These are phyloP conservation scores for Sminthurides bifidus DNA, from an alignment of 1,140 invertebrate species.

Conservation along the genomic window DNA sequence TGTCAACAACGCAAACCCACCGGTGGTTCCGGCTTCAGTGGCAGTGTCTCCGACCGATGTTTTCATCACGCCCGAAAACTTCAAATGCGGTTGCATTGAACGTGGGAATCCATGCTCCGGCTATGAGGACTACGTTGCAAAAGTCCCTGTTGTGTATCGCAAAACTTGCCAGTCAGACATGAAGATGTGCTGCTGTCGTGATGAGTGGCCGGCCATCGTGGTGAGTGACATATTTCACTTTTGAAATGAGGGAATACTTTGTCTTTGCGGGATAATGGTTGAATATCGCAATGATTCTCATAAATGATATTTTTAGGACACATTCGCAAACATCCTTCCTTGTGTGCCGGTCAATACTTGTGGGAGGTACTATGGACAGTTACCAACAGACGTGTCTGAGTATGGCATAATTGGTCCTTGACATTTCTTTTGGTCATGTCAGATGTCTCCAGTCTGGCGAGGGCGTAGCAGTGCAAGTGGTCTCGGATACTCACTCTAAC, in stretches of 20 bases:
- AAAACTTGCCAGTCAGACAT: not conserved
- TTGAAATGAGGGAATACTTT: not conserved
- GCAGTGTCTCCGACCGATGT: not conserved
- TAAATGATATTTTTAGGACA: slow-evolving; percentile 18
- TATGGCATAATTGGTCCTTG: slow-evolving; percentile 26
- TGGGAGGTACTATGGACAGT: slow-evolving; percentile 15
- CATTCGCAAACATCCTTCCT: slow-evolving; percentile 3
- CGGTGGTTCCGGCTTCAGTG: not conserved
- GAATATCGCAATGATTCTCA: not conserved
- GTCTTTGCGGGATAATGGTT: not conserved
- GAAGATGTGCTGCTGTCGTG: not conserved
- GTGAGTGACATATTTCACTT: slow-evolving; percentile 15
- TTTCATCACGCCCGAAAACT: not conserved
- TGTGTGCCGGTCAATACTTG: slow-evolving; percentile 22
- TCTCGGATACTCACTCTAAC: not conserved
- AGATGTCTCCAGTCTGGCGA: slow-evolving; percentile 12
- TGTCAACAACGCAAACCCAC: not conserved
- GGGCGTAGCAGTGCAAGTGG: not conserved
- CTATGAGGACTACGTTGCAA: not conserved
- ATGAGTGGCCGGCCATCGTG: slow-evolving; percentile 17
- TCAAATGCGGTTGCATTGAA: not conserved
- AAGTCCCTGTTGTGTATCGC: not conserved
- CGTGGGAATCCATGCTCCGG: not conserved
- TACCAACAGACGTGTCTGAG: slow-evolving; percentile 23
- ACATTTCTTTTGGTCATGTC: slow-evolving; percentile 21